These are phyloP conservation scores for Leptestheria dahalacensis DNA, from an alignment of 1,140 invertebrate species.

Conservation along the genomic window DNA sequence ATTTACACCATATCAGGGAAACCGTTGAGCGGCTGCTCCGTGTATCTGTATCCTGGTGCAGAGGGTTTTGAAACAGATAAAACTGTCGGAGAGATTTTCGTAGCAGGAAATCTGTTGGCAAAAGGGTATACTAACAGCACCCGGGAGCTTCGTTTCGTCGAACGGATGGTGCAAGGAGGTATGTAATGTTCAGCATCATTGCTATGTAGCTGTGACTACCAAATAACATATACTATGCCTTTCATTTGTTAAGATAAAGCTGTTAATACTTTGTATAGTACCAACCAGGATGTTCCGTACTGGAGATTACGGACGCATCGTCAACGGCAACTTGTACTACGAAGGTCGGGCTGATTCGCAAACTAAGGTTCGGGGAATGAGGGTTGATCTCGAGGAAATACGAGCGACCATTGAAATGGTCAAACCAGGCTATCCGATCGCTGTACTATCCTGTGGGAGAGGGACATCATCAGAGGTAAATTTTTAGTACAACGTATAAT, in stretches of 20 bases:
- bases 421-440: conserved; percentile 41
- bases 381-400: conserved; percentile 68
- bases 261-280: background rate
- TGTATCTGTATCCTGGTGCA: conserved; percentile 47
- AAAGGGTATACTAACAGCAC: conserved; percentile 58
- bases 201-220: background rate
- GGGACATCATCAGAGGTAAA: conserved; percentile 46
- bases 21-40: conserved; percentile 57
- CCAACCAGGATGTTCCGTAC: conserved; percentile 46
- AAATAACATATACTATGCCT: background rate
- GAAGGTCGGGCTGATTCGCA: conserved; percentile 73
- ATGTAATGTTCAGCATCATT: background rate
- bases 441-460: conserved; percentile 61
- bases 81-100: conserved; percentile 60
- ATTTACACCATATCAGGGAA: conserved; percentile 30
- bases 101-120: conserved; percentile 58
- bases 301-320: conserved; percentile 61
- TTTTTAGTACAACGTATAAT: too few relatives aligned
- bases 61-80: conserved; percentile 46
- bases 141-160: conserved; percentile 50
- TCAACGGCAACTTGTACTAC: conserved; percentile 45
- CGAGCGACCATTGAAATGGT: conserved; percentile 46
- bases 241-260: background rate
- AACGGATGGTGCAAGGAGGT: conserved; percentile 26
- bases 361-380: conserved; percentile 67